Evolutionary conservation across 2,113 vertebrate species (phyloP).

Genomic region (Eidolon helvum): DNA sequence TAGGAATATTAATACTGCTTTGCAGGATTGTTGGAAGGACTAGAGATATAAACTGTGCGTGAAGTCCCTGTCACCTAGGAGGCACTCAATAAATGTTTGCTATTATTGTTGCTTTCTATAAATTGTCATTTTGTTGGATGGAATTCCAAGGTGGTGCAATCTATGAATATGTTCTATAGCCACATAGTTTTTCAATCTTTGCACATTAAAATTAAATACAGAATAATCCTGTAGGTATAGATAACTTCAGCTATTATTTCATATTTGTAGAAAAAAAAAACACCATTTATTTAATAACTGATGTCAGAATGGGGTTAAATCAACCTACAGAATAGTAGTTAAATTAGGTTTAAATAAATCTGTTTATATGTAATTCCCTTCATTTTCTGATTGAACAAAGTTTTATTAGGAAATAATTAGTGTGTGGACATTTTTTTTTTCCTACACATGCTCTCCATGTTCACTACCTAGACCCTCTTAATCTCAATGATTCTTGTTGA

Average conservation of each 20-base stretch:
- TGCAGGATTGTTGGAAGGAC: neutral
- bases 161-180: neutral
- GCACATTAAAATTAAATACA: neutral
- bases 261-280: neutral
- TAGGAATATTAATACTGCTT: neutral
- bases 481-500: neutral
- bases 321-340: neutral
- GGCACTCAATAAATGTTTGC: neutral
- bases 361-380: slow-evolving; percentile 51
- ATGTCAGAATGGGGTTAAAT: slow-evolving; percentile 12
- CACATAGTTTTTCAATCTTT: slow-evolving; percentile 18
- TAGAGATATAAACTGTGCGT: neutral
- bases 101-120: neutral
- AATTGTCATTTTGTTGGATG: neutral
- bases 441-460: neutral
- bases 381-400: slow-evolving; percentile 28
- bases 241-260: neutral
- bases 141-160: neutral
- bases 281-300: neutral
- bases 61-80: neutral
- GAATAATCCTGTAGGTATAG: neutral
- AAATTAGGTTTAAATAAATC: slow-evolving; percentile 42
- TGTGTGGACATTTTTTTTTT: neutral
- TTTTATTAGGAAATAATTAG: slow-evolving; percentile 62
- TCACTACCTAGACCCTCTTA: neutral